Conservation (phyloP, 1,140 invertebrate genomes). For the Belonocnema kinseyi region DNA sequence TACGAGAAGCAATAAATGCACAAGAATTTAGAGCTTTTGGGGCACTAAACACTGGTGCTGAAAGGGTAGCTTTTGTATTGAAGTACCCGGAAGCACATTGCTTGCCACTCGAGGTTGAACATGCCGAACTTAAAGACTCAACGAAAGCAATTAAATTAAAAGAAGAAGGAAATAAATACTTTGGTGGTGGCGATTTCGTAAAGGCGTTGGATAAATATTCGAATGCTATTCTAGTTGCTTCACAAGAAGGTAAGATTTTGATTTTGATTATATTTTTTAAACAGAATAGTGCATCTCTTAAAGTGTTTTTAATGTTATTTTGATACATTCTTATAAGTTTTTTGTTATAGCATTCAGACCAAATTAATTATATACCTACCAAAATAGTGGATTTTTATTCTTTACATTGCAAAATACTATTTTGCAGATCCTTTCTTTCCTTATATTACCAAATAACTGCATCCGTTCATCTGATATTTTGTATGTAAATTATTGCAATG, state of each 20-base stretch:
- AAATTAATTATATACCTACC: no score
- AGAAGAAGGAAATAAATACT: conserved; percentile 86
- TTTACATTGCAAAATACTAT: no score
- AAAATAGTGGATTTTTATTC: no score
- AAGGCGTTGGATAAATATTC: conserved; percentile 86
- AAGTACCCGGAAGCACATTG: conserved; percentile 61
- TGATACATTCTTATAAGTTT: no score
- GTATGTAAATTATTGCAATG: no score
- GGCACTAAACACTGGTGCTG: conserved; percentile 48
- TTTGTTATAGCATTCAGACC: no score
- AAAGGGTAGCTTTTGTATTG: conserved; percentile 65
- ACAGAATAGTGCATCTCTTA: no score
- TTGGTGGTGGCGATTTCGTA: conserved; percentile 85
- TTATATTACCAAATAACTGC: no score
- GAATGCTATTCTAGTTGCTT: conserved; percentile 80
- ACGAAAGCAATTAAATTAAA: conserved; percentile 81
- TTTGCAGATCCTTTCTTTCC: no score
- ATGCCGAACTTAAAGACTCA: conserved; percentile 77
- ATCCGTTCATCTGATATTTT: no score
- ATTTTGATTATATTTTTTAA: neutral
- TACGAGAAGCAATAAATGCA: conserved; percentile 53
- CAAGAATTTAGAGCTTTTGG: conserved; percentile 62
- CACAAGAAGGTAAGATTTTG: conserved; percentile 77
- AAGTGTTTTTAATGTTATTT: no score
- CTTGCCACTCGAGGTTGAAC: conserved; percentile 60